Base-by-base conservation (phyloP, 2,113 vertebrate species). In the Pterocles orientalis region DNA sequence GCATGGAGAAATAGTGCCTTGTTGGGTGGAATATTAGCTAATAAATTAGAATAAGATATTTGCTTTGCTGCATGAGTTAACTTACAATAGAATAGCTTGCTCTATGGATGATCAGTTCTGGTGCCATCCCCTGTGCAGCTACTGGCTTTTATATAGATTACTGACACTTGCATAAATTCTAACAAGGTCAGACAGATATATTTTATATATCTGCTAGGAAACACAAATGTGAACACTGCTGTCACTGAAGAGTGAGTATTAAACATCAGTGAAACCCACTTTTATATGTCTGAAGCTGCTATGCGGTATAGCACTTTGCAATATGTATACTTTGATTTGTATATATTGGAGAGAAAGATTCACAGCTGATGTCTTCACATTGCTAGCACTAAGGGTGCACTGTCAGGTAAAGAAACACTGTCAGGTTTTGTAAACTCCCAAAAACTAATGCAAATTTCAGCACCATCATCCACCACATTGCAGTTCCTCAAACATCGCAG, bases 41-140 rank as follows among this genome's bases (percentile, higher is more conserved):
- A 80, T 91, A 91, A 88, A 83, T 84, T 69, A 73, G 33, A 88
- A 51, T 31, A 68, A 61, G 41, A 24, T 79, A 64, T 64, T 75
- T 80, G n/a, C 24, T 75, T 84, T 84, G 68, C 54, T 64, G 33
- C 13, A 47, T 84, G 43, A 69, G 75, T 45, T 45, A 68, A 51
- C 36, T 69, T 47, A 34, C 28, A 79, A 26, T 23, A 68, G 36
- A 69, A 62, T 73, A 79, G 61, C 20, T 79, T 1, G 0, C 21
- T 41, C 33, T 43, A 14, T 41, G 50, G 23, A 34, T 79, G 18
- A 79, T 69, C 11, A 21, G 36, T 53, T 57, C 79, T 51, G 31
- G 33, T 80, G 61, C 50, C 79, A 69, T 28, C 28, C 60, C 20
- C 51, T 54, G 7, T 75, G 54, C 28, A 69, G 23, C 18, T 47